Conservation (phyloP, 2,888 invertebrate genomes). For the Drosophila atroscutellata region DNA sequence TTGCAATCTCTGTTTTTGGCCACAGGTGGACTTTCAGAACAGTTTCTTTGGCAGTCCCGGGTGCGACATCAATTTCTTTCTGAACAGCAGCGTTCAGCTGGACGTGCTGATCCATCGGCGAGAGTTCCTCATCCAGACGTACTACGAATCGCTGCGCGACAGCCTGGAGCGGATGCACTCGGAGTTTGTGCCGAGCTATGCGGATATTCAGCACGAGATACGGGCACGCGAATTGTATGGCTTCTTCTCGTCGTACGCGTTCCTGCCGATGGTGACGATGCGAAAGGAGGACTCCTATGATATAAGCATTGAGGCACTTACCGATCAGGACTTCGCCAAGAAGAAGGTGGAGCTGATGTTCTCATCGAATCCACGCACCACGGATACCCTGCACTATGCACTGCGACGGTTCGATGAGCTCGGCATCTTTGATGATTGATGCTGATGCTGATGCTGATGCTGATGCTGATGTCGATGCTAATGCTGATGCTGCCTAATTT, state of each 20-base stretch:
- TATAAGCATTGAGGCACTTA: slow-evolving; percentile 81
- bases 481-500: slow-evolving; percentile 23
- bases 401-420: slow-evolving; percentile 82
- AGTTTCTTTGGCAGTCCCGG: slow-evolving; percentile 84
- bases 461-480: background rate
- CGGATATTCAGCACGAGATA: slow-evolving; percentile 79
- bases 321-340: slow-evolving; percentile 79
- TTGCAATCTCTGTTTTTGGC: background rate
- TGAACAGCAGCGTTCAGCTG: slow-evolving; percentile 83
- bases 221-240: slow-evolving; percentile 80
- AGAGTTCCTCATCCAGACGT: slow-evolving; percentile 78
- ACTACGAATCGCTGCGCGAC: slow-evolving; percentile 76
- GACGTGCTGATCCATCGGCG: slow-evolving; percentile 81
- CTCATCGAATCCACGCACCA: slow-evolving; percentile 82
- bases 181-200: slow-evolving; percentile 72
- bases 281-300: slow-evolving; percentile 83
- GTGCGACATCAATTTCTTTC: slow-evolving; percentile 84
- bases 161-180: slow-evolving; percentile 76
- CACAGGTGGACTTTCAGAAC: slow-evolving; percentile 82
- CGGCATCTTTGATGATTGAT: slow-evolving; percentile 80
- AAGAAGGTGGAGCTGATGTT: slow-evolving; percentile 83
- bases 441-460: background rate
- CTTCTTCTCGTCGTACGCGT: slow-evolving; percentile 83
- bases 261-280: slow-evolving; percentile 84
- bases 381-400: slow-evolving; percentile 79